Percentiles rank a stretch among this genome's conserved stretches.
Evolutionary conservation across 2,113 vertebrate species (phyloP).

Genomic region (Peromyscus californicus): DNA sequence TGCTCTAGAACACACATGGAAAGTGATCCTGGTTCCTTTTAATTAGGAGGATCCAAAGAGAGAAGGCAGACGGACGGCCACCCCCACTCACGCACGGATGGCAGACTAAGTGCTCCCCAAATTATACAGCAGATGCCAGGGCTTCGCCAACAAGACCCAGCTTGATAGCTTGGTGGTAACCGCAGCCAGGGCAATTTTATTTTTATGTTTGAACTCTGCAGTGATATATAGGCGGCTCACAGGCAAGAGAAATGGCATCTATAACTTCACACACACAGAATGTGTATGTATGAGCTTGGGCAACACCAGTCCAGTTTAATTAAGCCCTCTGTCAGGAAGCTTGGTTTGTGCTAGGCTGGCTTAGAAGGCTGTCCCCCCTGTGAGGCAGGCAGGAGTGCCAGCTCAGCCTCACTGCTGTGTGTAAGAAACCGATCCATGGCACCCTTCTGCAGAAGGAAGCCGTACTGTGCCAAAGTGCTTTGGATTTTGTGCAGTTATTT

Average conservation of each 20-base stretch:
- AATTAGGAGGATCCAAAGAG: conserved; percentile 69
- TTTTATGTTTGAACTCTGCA: conserved; percentile 73
- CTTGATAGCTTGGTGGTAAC: conserved; percentile 80
- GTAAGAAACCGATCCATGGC: neutral
- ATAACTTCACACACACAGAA: conserved; percentile 61
- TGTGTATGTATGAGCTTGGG: neutral
- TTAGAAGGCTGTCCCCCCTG: neutral
- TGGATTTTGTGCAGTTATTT: neutral
- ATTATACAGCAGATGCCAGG: conserved; percentile 81
- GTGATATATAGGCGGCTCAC: conserved; percentile 69
- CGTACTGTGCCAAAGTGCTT: neutral
- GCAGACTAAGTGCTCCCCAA: conserved; percentile 80
- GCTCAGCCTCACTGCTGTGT: neutral
- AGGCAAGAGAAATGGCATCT: conserved; percentile 69
- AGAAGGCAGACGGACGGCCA: conserved; percentile 71
- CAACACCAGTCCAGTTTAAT: conserved; percentile 55
- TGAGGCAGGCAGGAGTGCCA: neutral
- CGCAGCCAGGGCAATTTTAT: conserved; percentile 75
- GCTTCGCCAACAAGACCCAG: conserved; percentile 77
- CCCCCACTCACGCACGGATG: conserved; percentile 68
- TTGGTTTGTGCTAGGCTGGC: neutral
- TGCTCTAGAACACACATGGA: conserved; percentile 3
- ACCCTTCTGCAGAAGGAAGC: neutral
- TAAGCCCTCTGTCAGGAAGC: conserved; percentile 65
- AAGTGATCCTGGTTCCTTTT: conserved; percentile 62